These are phyloP conservation scores for Typhlichthys subterraneus DNA, from an alignment of 2,797 vertebrate genomes.

Conservation along the genomic window DNA sequence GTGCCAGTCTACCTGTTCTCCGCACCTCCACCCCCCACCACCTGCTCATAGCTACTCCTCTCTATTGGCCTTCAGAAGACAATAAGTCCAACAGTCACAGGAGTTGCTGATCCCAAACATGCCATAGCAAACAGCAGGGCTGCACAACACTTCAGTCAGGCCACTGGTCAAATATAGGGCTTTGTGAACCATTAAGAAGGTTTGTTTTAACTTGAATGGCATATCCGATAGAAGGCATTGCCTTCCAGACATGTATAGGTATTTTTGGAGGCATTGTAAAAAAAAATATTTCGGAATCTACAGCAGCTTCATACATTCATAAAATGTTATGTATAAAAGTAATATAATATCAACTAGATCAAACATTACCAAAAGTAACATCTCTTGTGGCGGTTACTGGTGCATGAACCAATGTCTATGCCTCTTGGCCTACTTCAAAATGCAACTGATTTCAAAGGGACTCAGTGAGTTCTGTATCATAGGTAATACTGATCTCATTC, in stretches of 20 bases:
- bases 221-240: not conserved
- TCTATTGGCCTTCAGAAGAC: constrained; percentile 33
- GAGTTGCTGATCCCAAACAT: constrained; percentile 14
- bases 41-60: constrained; percentile 31
- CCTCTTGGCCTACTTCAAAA: no score
- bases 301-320: no score
- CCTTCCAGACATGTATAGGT: no score
- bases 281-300: no score
- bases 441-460: no score
- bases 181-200: not conserved
- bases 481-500: no score
- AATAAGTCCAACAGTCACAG: constrained; percentile 24
- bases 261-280: no score
- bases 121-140: constrained; percentile 1
- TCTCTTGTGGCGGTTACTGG: no score
- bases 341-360: no score
- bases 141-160: not conserved
- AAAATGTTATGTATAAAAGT: not conserved
- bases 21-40: constrained; percentile 25
- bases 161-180: not conserved
- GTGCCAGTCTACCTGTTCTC: constrained; percentile 31
- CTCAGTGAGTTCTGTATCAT: no score
- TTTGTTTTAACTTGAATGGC: not conserved
- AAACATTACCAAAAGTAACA: no score
- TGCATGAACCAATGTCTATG: no score